Evolutionary conservation across 2,797 vertebrate species (phyloP).

Genomic region (Ataeniobius toweri): DNA sequence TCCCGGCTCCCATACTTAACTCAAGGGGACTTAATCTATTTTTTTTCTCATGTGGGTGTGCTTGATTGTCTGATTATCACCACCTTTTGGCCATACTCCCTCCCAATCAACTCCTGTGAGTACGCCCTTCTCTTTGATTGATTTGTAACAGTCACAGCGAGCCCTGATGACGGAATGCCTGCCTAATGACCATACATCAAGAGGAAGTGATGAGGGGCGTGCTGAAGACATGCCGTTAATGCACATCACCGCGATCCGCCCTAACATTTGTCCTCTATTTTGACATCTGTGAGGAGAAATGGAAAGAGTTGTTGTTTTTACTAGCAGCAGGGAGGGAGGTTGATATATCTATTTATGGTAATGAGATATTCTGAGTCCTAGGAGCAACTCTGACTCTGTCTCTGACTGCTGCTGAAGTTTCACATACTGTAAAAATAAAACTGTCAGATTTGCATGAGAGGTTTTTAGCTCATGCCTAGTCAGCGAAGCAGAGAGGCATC

Average conservation of each 20-base stretch:
- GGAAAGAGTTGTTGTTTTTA: conserved; percentile 52
- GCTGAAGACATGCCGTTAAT: conserved; percentile 38
- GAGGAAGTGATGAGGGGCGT: conserved; percentile 58
- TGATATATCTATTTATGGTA: conserved; percentile 67
- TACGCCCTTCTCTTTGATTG: conserved; percentile 58
- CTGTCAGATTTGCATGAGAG: conserved; percentile 25
- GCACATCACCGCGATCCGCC: conserved; percentile 50
- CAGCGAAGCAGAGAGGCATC: conserved; percentile 21
- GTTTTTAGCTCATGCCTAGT: conserved; percentile 10
- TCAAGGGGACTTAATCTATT: conserved; percentile 79
- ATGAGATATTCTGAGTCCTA: conserved; percentile 71
- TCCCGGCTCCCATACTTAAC: conserved; percentile 64
- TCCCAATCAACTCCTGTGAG: conserved; percentile 63
- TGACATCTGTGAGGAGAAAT: conserved; percentile 51
- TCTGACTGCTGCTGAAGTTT: conserved; percentile 37
- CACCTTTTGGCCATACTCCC: conserved; percentile 60
- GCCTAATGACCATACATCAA: conserved; percentile 70
- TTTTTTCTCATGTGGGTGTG: conserved; percentile 64
- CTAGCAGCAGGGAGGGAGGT: conserved; percentile 33
- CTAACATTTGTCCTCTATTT: conserved; percentile 68
- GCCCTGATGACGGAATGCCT: conserved; percentile 63
- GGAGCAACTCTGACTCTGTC: conserved; percentile 57
- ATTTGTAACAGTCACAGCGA: conserved; percentile 73
- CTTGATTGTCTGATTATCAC: conserved; percentile 78
- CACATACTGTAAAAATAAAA: conserved; percentile 42